phyloP scores from a whole-genome alignment of 2,797 vertebrate genomes.

The Channa striata region DNA sequence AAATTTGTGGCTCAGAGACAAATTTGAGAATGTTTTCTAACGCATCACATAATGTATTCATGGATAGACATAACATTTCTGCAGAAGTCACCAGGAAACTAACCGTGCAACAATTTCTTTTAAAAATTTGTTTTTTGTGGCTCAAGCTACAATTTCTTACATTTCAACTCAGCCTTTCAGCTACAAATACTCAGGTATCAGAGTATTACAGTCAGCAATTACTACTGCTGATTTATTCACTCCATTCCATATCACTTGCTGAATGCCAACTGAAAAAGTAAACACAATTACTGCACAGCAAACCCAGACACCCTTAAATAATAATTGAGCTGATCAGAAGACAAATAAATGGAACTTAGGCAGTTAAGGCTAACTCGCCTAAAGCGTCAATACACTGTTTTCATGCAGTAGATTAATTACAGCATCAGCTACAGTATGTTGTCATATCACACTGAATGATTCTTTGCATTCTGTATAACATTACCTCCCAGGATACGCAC shows the following conservation, averaged over 20 bases:
- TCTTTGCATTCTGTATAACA: conserved; percentile 38
- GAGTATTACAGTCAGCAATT: conserved; percentile 5
- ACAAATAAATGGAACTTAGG: conserved; percentile 23
- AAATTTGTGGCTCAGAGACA: too few relatives aligned
- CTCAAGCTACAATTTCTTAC: too few relatives aligned
- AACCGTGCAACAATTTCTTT: too few relatives aligned
- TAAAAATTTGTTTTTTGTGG: too few relatives aligned
- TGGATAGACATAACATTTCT: too few relatives aligned
- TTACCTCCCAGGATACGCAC: conserved; percentile 48
- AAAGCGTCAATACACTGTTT: conserved; percentile 22
- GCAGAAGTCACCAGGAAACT: neutral
- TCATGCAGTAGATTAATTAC: conserved; percentile 53
- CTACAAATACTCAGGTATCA: neutral
- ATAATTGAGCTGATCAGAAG: conserved; percentile 1
- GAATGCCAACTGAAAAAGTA: conserved; percentile 32
- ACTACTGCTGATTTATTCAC: conserved; percentile 18
- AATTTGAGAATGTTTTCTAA: too few relatives aligned
- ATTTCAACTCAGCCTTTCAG: too few relatives aligned
- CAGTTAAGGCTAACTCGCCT: conserved; percentile 31
- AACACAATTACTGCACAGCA: conserved; percentile 25
- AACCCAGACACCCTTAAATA: conserved; percentile 4
- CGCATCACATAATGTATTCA: too few relatives aligned
- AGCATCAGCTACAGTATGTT: conserved; percentile 42
- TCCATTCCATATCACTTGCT: conserved; percentile 9
- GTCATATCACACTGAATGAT: conserved; percentile 27